Evolutionary conservation across 92 coral and sea anemone genomes (phyloP), one percentile per base, ranked within the genome.

Genomic region (Epizoanthus rinbou): DNA sequence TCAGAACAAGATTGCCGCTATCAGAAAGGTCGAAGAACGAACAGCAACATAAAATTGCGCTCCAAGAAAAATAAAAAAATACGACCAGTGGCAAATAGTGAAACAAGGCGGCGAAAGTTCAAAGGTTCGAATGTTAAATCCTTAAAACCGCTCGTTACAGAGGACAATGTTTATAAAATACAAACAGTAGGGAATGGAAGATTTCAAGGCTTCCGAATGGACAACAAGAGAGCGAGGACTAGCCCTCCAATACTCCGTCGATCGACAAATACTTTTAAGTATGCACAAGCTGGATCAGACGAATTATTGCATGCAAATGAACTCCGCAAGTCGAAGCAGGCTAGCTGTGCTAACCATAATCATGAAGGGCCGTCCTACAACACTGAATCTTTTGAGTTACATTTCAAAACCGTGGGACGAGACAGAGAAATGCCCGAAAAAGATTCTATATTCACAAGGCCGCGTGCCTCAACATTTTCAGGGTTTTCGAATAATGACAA

Each of bases 391-490:
- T 56, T 8, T 0, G 80, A 23, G 52, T 31, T 22, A 14, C 1
- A 13, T 24, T 18, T 1, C 64, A 56, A 16, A 52, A 74, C 54
- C 54, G 9, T 50, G 14, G 15, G 2, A 50, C 54, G 41, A 31
- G 10, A 56, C 24, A 19, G 25, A 16, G 37, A 72, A 72, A 72
- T 72, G 10, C 23, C 50, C 45, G 53, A 33, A 15, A 19, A 11
- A 22, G 58, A 31, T 56, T 23, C 64, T 53, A 52, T 8, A 24
- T 33, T 18, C 16, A 56, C 22, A 28, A 74, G 59, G 57, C 80
- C 35, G 50, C 63, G 43, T 11, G 64, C 41, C 8, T 17, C 63
- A 15, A 74, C 80, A 4, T 74, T 57, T 74, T 53, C 47, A 74
- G 80, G 24, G 17, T 74, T 57, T 74, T 39, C 28, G 80, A 56